phyloP scores from a whole-genome alignment of 1,140 invertebrate species.

The Notospermus geniculatus region DNA sequence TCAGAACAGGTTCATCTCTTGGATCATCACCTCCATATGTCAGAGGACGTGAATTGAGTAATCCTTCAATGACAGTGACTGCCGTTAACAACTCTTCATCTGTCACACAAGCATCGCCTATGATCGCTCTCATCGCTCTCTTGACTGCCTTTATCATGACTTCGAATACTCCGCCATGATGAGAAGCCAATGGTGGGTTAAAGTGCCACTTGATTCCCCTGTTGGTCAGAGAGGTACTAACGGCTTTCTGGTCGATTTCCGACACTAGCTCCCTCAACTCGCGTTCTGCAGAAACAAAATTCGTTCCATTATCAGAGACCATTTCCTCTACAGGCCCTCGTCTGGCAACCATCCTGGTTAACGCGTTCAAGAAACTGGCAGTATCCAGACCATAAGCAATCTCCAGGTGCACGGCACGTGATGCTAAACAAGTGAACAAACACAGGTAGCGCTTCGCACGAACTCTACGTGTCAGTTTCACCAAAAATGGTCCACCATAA shows the following conservation, averaged over 20 bases:
- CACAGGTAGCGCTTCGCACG: conserved; percentile 16
- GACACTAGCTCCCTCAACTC: conserved; percentile 3
- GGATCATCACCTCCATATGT: no score
- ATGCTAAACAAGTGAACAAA: conserved; percentile 18
- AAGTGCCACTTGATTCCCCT: no score
- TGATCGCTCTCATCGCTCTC: neutral
- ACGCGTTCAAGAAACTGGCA: conserved; percentile 10
- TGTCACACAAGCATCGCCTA: neutral
- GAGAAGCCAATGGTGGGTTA: conserved; percentile 15
- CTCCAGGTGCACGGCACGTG: conserved; percentile 20
- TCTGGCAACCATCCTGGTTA: conserved; percentile 4
- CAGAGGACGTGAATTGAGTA: conserved; percentile 32
- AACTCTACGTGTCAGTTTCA: conserved; percentile 8
- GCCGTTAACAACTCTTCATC: conserved; percentile 20
- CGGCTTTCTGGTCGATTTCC: neutral
- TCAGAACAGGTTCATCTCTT: no score
- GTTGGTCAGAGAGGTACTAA: no score
- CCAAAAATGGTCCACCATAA: conserved; percentile 17
- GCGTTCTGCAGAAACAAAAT: conserved; percentile 14
- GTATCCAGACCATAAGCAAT: conserved; percentile 12
- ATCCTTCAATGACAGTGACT: conserved; percentile 24
- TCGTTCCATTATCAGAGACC: conserved; percentile 20
- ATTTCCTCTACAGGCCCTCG: conserved; percentile 11
- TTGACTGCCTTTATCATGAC: conserved; percentile 9
- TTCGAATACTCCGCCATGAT: conserved; percentile 18